phyloP scores from a whole-genome alignment of 2,888 invertebrate species.

The Camponotus fellah region DNA sequence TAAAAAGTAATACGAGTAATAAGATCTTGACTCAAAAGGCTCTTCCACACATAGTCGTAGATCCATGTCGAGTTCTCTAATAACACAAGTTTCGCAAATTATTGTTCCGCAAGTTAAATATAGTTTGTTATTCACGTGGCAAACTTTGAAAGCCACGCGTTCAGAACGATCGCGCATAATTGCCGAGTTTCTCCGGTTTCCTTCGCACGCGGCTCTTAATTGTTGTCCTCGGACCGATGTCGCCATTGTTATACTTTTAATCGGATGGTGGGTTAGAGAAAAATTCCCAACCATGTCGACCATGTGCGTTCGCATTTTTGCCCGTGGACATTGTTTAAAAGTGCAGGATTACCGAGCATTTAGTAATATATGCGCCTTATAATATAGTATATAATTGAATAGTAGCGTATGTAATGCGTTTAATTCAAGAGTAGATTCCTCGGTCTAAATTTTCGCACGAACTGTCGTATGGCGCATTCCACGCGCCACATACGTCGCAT shows the following conservation, averaged over 20 bases:
- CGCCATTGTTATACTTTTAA: slow-evolving; percentile 60
- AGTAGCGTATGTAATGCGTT: slow-evolving; percentile 4
- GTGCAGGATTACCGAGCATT: slow-evolving; percentile 37
- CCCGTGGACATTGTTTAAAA: slow-evolving; percentile 38
- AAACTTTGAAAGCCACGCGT: slow-evolving; percentile 46
- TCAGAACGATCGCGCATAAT: slow-evolving; percentile 50
- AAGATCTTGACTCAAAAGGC: neutral
- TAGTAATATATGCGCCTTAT: slow-evolving; percentile 27
- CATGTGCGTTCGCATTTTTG: slow-evolving; percentile 18
- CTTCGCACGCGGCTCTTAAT: slow-evolving; percentile 55
- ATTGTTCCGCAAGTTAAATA: slow-evolving; percentile 17
- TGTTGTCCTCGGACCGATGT: slow-evolving; percentile 50
- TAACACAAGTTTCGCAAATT: slow-evolving; percentile 17
- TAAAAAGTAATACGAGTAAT: neutral
- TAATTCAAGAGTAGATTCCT: slow-evolving; percentile 4
- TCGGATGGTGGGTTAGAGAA: slow-evolving; percentile 48
- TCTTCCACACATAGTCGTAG: neutral
- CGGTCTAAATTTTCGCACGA: slow-evolving; percentile 32
- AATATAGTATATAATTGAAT: slow-evolving; percentile 12
- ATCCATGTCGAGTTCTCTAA: neutral
- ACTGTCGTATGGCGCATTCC: slow-evolving; percentile 11
- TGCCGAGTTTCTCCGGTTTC: slow-evolving; percentile 62
- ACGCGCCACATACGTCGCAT: neutral
- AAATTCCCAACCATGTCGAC: slow-evolving; percentile 38
- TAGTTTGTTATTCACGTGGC: slow-evolving; percentile 24